These are phyloP conservation scores for Agrotis segetum DNA, from an alignment of 2,888 invertebrate species.

Conservation along the genomic window DNA sequence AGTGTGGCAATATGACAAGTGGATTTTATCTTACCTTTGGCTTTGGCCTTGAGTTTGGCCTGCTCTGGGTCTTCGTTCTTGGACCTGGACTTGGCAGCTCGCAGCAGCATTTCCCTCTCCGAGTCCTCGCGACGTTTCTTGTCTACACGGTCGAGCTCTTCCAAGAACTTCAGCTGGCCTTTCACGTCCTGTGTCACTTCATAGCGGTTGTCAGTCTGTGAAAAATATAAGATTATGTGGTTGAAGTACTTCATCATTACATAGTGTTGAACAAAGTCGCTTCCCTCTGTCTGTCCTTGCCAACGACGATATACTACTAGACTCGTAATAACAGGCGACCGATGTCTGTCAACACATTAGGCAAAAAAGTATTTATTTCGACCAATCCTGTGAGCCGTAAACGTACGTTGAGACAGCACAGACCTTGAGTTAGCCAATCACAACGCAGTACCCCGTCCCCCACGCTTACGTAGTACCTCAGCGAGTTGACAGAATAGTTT, in stretches of 20 bases:
- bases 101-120: slow-evolving; percentile 97
- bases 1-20: background rate
- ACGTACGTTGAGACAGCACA: too few relatives aligned
- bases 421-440: too few relatives aligned
- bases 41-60: slow-evolving; percentile 98
- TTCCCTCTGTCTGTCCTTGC: too few relatives aligned
- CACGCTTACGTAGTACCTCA: too few relatives aligned
- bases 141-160: slow-evolving; percentile 98
- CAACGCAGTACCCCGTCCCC: too few relatives aligned
- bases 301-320: too few relatives aligned
- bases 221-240: slow-evolving; percentile 23
- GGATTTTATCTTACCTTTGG: slow-evolving; percentile 77
- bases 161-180: slow-evolving; percentile 98
- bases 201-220: slow-evolving; percentile 95
- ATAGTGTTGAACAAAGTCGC: too few relatives aligned
- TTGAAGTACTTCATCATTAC: background rate
- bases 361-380: too few relatives aligned
- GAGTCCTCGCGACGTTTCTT: slow-evolving; percentile 98
- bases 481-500: too few relatives aligned
- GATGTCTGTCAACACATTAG: too few relatives aligned
- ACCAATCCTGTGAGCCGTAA: too few relatives aligned
- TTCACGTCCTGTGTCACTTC: slow-evolving; percentile 97
- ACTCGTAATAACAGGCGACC: too few relatives aligned
- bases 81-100: slow-evolving; percentile 98
- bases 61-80: slow-evolving; percentile 99